Base-by-base conservation (phyloP, 2,888 invertebrate genomes). In the Lutraria lutraria region DNA sequence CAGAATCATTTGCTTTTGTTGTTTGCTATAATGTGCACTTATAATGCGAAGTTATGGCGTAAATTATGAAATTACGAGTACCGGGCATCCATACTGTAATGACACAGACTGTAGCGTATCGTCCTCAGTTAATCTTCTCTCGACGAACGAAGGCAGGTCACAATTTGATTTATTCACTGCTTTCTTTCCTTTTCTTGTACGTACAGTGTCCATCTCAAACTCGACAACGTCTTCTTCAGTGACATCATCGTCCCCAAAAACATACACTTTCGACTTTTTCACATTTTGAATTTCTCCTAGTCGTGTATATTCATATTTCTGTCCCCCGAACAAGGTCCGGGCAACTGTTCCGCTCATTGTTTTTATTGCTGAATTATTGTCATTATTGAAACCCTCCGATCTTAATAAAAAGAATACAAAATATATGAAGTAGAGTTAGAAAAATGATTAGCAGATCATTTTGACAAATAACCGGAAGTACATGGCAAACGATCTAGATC, bases 31-130 rank as follows among this genome's bases (percentile, higher is more conserved):
- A 4, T 43, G 43, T 43, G 8, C 43, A 43, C 2, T 43, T 43
- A 43, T 8, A 43, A 4, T 43, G n/a, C n/a, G n/a, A 43, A 43
- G 4, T 43, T 43, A 43, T 43, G 8, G 8, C 2, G 43, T 43
- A 43, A 43, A 43, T 43, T 43, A 43, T 43, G 60, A 60, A 60
- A 60, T 60, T 19, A 60, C n/a, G 19, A n/a, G 25, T 92, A 96
- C 96, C 90, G 94, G 95, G 90, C 95, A 95, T 56, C 95, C 94
- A 92, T 95, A 96, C 87, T 95, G 95, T 15, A 96, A 90, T 12
- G 95, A 94, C 54, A 96, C 83, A 82, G 95, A 95, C 68, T 94
- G 95, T 43, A 96, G 86, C 0, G 95, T 95, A 83, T 96, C 96
- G 12, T 93, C 95, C 53, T 95, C 95, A 15, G 89, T 90, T 25